Conservation (phyloP, 2,888 invertebrate genomes). For the Zaprionus lineosus region DNA sequence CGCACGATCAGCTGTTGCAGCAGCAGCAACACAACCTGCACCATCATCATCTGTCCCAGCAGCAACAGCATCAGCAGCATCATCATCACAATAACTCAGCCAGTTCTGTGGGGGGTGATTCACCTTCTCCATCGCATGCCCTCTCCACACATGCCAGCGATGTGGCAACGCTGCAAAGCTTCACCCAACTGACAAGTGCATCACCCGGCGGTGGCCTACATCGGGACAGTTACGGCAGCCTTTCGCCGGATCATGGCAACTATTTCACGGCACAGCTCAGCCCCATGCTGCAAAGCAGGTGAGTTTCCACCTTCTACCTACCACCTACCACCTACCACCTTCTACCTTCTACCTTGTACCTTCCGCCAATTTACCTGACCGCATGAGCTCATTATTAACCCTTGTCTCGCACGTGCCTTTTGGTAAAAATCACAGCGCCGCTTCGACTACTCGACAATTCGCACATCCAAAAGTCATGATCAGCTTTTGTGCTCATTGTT, state of each 20-base stretch:
- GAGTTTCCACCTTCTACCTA: conserved; percentile 53
- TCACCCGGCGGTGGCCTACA: conserved; percentile 58
- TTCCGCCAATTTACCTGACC: too few relatives aligned
- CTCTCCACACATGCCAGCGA: conserved; percentile 63
- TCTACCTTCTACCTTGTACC: too few relatives aligned
- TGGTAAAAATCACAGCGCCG: conserved; percentile 48
- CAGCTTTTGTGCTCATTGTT: conserved; percentile 40
- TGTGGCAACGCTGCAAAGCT: conserved; percentile 78
- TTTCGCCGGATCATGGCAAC: conserved; percentile 76
- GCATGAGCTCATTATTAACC: conserved; percentile 64
- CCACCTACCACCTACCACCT: not conserved
- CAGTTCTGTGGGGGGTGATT: conserved; percentile 80
- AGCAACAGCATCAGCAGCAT: conserved; percentile 53
- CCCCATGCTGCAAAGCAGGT: conserved; percentile 79
- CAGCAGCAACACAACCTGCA: conserved; percentile 58
- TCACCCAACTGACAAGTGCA: conserved; percentile 81
- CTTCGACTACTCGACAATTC: conserved; percentile 56
- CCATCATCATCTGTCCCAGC: conserved; percentile 42
- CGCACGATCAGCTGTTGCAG: conserved; percentile 58
- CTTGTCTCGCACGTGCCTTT: conserved; percentile 68
- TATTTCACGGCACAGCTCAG: conserved; percentile 77
- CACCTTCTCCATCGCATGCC: conserved; percentile 77
- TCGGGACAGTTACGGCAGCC: conserved; percentile 77
- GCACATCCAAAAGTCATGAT: conserved; percentile 72
- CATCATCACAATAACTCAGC: conserved; percentile 78